These are phyloP conservation scores for Rhinoderma darwinii DNA, from an alignment of 2,113 vertebrate genomes.

Conservation along the genomic window DNA sequence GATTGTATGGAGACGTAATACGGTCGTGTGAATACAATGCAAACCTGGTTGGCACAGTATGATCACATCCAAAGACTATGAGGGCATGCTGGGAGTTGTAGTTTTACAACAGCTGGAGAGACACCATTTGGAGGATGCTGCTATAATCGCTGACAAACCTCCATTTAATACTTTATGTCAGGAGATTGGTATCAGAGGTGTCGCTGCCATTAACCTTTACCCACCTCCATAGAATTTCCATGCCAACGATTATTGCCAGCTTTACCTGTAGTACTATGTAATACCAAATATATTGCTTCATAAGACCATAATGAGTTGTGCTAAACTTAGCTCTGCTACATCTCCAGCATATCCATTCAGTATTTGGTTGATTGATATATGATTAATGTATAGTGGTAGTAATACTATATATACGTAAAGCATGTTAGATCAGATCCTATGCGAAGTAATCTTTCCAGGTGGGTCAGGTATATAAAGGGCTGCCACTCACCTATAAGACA, in stretches of 20 bases:
- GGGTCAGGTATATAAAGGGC: neutral
- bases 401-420: neutral
- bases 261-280: neutral
- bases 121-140: neutral
- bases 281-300: neutral
- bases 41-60: neutral
- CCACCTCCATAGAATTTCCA: neutral
- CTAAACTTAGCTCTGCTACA: neutral
- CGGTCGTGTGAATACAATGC: no score
- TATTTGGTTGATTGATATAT: neutral
- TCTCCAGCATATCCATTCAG: neutral
- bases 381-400: neutral
- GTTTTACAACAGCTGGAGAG: neutral
- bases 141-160: neutral
- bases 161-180: neutral
- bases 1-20: no score
- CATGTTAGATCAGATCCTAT: neutral
- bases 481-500: slow-evolving; percentile 76
- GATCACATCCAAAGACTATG: neutral
- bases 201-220: no score
- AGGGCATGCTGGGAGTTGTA: neutral
- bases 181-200: neutral
- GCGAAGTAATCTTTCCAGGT: neutral
- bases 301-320: neutral
- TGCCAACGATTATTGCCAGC: neutral